These are phyloP conservation scores for Amblyteles armatorius DNA, from an alignment of 2,888 invertebrate species.

Conservation along the genomic window DNA sequence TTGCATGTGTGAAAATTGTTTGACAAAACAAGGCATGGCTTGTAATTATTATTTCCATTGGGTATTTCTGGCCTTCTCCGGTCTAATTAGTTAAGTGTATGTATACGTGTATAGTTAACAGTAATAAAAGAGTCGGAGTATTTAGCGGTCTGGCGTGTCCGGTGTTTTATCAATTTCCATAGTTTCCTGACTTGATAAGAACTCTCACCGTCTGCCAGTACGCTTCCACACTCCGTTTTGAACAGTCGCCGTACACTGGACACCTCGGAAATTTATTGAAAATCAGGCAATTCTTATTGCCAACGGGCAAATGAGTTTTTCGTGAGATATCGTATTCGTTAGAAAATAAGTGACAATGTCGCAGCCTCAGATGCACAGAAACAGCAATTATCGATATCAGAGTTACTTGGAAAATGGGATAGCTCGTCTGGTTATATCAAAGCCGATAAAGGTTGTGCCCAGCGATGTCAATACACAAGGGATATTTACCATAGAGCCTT, in stretches of 20 bases:
- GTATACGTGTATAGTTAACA: slow-evolving; percentile 14
- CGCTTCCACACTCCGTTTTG: slow-evolving; percentile 17
- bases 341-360: slow-evolving; percentile 13
- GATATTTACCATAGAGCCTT: slow-evolving; percentile 44
- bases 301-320: background rate
- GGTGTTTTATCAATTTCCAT: slow-evolving; percentile 47
- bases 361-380: slow-evolving; percentile 16
- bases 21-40: slow-evolving; percentile 6
- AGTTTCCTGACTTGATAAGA: slow-evolving; percentile 65
- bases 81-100: slow-evolving; percentile 31
- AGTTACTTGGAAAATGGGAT: slow-evolving; percentile 71
- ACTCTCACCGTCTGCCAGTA: slow-evolving; percentile 57
- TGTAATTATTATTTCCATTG: slow-evolving; percentile 4
- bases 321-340: background rate
- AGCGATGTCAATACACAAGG: slow-evolving; percentile 15
- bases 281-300: background rate
- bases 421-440: slow-evolving; percentile 54
- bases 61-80: slow-evolving; percentile 14
- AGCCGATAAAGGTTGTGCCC: slow-evolving; percentile 34
- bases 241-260: slow-evolving; percentile 30
- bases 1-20: background rate
- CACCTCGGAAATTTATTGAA: background rate
- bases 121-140: slow-evolving; percentile 36
- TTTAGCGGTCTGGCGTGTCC: slow-evolving; percentile 49
- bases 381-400: slow-evolving; percentile 69